These are phyloP conservation scores for Drosophila lacertosa DNA, from an alignment of 1,140 invertebrate species.

Conservation along the genomic window DNA sequence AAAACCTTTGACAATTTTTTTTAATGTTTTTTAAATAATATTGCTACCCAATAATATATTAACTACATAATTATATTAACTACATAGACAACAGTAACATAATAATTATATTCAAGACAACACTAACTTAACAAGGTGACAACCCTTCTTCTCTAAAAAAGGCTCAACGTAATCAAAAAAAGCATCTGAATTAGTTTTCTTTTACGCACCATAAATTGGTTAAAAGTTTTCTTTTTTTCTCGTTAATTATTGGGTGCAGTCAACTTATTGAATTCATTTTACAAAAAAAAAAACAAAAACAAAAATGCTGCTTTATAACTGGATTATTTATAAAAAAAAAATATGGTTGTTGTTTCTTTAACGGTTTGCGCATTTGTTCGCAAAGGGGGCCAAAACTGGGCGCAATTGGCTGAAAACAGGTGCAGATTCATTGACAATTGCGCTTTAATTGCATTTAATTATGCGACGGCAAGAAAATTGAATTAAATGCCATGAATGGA, in stretches of 20 bases:
- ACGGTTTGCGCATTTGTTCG: not conserved
- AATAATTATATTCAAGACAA: too few relatives aligned
- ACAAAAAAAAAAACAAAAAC: too few relatives aligned
- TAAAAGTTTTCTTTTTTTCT: slow-evolving; percentile 3
- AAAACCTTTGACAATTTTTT: too few relatives aligned
- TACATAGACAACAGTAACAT: too few relatives aligned
- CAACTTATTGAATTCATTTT: slow-evolving; percentile 14
- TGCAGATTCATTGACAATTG: slow-evolving; percentile 33
- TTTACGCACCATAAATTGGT: slow-evolving; percentile 2
- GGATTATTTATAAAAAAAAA: slow-evolving; percentile 16
- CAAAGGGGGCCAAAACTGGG: not conserved
- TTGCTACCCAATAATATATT: too few relatives aligned
- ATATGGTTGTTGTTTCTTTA: slow-evolving; percentile 17
- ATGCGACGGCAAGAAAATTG: slow-evolving; percentile 58
- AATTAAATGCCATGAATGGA: slow-evolving; percentile 52
- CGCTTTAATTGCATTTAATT: slow-evolving; percentile 71
- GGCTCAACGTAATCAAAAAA: not conserved
- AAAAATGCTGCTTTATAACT: slow-evolving; percentile 9
- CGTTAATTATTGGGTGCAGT: slow-evolving; percentile 18
- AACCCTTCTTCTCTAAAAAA: too few relatives aligned
- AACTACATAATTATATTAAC: too few relatives aligned
- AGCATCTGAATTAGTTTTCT: slow-evolving; percentile 1
- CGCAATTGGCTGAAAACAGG: slow-evolving; percentile 20
- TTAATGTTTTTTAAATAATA: too few relatives aligned
- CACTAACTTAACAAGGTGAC: too few relatives aligned